Conservation (phyloP, 2,113 vertebrate genomes). For the Baryphthengus martii region DNA sequence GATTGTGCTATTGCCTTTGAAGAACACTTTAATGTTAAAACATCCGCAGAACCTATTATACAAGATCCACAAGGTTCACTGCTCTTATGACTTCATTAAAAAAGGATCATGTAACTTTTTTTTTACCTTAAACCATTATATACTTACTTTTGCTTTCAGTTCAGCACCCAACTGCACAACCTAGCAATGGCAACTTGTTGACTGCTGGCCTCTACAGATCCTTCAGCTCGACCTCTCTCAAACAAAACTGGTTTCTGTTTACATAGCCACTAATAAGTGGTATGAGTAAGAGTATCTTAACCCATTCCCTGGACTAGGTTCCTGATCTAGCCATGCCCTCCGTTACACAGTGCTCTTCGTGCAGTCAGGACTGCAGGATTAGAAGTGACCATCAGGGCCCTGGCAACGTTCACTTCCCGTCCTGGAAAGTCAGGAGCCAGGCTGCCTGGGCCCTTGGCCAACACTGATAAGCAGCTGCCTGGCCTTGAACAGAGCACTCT, state of each 20-base stretch:
- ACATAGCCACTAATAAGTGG: neutral
- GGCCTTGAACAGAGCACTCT: neutral
- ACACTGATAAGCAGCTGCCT: neutral
- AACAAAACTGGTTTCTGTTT: neutral
- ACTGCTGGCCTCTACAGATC: neutral
- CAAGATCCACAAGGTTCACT: neutral
- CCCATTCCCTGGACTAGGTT: fast-evolving
- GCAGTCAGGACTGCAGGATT: neutral
- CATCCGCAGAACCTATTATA: neutral
- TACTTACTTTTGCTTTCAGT: neutral
- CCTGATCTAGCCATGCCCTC: neutral
- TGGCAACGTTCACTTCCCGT: neutral
- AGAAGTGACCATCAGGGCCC: neutral
- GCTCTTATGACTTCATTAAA: neutral
- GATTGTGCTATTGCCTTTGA: neutral
- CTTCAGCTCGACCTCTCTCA: neutral
- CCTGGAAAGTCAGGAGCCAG: fast-evolving
- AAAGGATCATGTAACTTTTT: neutral
- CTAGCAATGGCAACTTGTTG: neutral
- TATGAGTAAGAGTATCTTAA: neutral
- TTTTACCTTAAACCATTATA: neutral
- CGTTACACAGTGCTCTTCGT: neutral
- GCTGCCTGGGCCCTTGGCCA: neutral
- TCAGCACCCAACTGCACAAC: neutral
- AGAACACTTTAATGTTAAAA: neutral